phyloP scores from a whole-genome alignment of 1,140 invertebrate genomes.

The Yoshiicerus persimilis region DNA sequence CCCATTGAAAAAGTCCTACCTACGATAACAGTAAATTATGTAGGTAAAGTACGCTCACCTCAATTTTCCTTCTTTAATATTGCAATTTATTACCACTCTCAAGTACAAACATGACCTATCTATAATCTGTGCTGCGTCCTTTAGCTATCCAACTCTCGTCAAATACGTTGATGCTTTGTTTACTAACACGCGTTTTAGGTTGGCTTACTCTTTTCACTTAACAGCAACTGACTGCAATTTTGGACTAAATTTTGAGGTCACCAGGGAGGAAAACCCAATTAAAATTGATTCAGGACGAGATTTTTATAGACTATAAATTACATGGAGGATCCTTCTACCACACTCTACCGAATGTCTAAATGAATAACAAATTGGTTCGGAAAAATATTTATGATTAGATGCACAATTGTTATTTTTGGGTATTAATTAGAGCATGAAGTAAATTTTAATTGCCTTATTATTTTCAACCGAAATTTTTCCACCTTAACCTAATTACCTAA shows the following conservation, averaged over 20 bases:
- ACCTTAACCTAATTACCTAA: too few relatives aligned
- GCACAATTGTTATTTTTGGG: too few relatives aligned
- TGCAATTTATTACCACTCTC: neutral
- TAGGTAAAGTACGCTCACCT: neutral
- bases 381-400: too few relatives aligned
- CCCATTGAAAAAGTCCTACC: neutral
- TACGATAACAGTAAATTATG: neutral
- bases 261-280: neutral
- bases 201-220: neutral
- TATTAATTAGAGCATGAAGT: too few relatives aligned
- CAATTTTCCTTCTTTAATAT: neutral
- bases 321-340: too few relatives aligned
- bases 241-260: neutral
- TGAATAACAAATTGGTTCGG: too few relatives aligned
- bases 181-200: neutral
- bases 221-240: neutral
- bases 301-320: too few relatives aligned
- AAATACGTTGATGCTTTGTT: neutral
- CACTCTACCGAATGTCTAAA: too few relatives aligned
- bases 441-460: too few relatives aligned
- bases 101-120: conserved; percentile 13
- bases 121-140: neutral
- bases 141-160: neutral
- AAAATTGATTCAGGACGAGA: neutral
- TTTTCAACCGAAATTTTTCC: too few relatives aligned